Base-by-base conservation (phyloP, 2,113 vertebrate genomes). In the Amia ocellicauda region DNA sequence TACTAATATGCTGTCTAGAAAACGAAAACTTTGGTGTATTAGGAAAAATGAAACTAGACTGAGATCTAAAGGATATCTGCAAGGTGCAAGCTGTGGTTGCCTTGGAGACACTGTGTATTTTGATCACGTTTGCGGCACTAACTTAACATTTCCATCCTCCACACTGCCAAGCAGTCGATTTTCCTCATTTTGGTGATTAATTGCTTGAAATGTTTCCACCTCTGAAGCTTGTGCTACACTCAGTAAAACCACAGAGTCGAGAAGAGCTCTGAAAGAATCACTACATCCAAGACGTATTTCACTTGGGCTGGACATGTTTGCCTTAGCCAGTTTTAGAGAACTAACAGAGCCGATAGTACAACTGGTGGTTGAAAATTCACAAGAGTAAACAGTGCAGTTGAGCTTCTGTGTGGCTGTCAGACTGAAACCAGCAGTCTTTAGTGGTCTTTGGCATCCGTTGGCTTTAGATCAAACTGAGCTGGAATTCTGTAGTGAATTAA, bases 141-240 rank as follows among this genome's bases (percentile, higher is more conserved):
- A 82, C 79, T 74, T 78, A 58, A 58, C 64, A 3, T 72, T 81
- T 74, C 70, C 65, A 78, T 73, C 55, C 56, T 79, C 67, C 84
- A 76, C 69, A 66, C 66, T 79, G 80, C 75, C 75, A 78, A 60
- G 72, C 73, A 70, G 66, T 74, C 71, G 74, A 58, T 84, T 83
- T 80, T 71, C 66, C 84, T 82, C 78, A 71, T 89, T 81, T 83
- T 68, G 69, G 58, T 84, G 86, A 90, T 86, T 90, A 88, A 89
- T 87, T 87, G 74, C 80, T 70, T 76, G 63, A 65, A 83, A 80
- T 82, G 77, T 77, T 81, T 78, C 72, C 78, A 79, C 72, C 72
- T 67, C 74, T 71, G 63, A 68, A 68, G 69, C 75, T 0, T 57
- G 64, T 69, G 56, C 56, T 50, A 41, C 26, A 72, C 64, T 73